Percentiles rank a stretch among this genome's conserved stretches.
Conservation (phyloP, 2,113 vertebrate species). For the Pterocles orientalis region DNA sequence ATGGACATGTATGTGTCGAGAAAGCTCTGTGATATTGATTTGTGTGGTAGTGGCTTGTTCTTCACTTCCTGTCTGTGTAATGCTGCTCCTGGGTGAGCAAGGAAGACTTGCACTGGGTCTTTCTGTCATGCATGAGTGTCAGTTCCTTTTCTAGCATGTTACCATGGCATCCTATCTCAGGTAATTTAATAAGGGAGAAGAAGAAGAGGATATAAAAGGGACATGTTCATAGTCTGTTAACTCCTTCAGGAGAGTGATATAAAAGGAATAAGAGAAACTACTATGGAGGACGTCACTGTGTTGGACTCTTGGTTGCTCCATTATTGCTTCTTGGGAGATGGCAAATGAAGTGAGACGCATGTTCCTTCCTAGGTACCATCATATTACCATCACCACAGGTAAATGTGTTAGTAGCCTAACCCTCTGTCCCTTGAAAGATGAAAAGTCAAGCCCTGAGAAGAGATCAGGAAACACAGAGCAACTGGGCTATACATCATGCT, state of each 20-base stretch:
- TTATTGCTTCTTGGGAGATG: background rate
- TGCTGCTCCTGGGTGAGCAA: background rate
- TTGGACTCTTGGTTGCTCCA: background rate
- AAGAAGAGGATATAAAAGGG: background rate
- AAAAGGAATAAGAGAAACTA: background rate
- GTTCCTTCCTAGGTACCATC: background rate
- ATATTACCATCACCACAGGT: background rate
- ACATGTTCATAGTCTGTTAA: background rate
- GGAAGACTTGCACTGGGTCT: background rate
- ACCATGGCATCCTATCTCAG: background rate
- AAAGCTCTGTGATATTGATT: background rate
- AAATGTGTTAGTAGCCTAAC: background rate
- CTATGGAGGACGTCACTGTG: background rate
- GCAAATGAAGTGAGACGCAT: background rate
- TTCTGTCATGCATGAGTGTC: background rate
- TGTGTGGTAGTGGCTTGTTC: background rate
- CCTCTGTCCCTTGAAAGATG: background rate
- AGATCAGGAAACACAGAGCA: background rate
- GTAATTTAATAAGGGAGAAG: background rate
- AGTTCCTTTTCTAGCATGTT: background rate
- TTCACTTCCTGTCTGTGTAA: background rate
- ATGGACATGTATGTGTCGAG: fast-evolving
- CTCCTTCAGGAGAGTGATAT: background rate
- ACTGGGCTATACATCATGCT: background rate
- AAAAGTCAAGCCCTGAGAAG: background rate